These are phyloP conservation scores for Phalacrocorax carbo DNA, from an alignment of 2,113 vertebrate species.

Conservation along the genomic window DNA sequence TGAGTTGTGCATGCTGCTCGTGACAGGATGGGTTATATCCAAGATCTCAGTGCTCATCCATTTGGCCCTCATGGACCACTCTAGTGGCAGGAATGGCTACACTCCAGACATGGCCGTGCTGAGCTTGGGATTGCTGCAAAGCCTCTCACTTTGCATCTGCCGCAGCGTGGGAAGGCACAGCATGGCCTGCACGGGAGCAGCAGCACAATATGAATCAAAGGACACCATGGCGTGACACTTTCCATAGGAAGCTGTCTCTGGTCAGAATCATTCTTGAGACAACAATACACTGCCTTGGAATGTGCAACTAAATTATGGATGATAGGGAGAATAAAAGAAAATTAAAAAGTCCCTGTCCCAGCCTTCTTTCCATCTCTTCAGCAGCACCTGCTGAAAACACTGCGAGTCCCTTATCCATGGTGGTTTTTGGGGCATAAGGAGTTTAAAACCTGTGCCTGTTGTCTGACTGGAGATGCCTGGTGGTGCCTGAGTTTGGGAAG, in stretches of 20 bases:
- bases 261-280: not conserved
- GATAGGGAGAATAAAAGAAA: not conserved
- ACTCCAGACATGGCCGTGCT: not conserved
- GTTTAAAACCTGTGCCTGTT: not conserved
- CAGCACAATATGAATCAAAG: not conserved
- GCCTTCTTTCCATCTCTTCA: not conserved
- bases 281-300: not conserved
- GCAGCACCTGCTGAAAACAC: not conserved
- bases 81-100: not conserved
- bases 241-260: not conserved
- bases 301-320: not conserved
- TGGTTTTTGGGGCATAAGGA: not conserved
- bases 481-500: not conserved
- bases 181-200: not conserved
- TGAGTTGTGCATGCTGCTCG: not conserved
- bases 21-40: not conserved
- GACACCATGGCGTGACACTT: not conserved
- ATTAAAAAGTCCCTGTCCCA: not conserved
- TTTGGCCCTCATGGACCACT: not conserved
- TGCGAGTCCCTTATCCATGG: rapidly evolving
- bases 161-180: not conserved
- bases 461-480: not conserved
- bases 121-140: not conserved
- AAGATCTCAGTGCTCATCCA: not conserved
- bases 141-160: not conserved